Evolutionary conservation across 2,888 invertebrate species (phyloP), one percentile per base, ranked within the genome.

Genomic region (Drosophila kambysellisi): DNA sequence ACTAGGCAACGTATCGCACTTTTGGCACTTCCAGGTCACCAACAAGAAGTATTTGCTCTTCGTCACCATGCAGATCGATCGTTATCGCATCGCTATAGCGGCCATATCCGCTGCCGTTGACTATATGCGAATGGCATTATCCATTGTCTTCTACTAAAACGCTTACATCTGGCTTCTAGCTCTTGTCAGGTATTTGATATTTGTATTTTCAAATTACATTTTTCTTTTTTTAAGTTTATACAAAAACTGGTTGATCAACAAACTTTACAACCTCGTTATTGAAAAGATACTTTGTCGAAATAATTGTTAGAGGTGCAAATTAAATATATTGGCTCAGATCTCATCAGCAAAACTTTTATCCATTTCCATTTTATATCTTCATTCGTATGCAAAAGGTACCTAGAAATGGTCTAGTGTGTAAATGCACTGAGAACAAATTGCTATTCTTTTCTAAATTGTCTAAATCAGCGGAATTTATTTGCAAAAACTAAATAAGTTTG

Each of bases 61-160:
- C 62, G 20, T 91, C 4, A 73, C 66, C 52, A 74, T 91, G 70
- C 91, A 91, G 46, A 48, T 91, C 15, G 90, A 90, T 46, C 83
- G 91, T 15, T 90, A 87, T 80, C 89, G 89, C 0, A 81, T 87
- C 59, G 62, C 89, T 52, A 57, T 81, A 25, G 81, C 88, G 20
- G 91, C 84, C 4, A 66, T 89, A 62, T 81, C 89, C 17, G 89
- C 92, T 15, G 82, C 87, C 29, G 63, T 91, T n/a, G 92, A 92
- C 67, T 92, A 92, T 67, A 67, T 91, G 50, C 89, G 92, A 1
- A 81, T 92, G 82, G 88, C 80, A 8, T 56, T 91, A 5, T 81
- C 79, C 30, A 57, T 92, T 35, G 43, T 87, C n/a, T 80, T 81
- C 54, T 60, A 39, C 17, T 79, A 50, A 52, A 35, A 50, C n/a